Conservation (phyloP, 1,140 invertebrate species). For the Drosophila mauritiana region DNA sequence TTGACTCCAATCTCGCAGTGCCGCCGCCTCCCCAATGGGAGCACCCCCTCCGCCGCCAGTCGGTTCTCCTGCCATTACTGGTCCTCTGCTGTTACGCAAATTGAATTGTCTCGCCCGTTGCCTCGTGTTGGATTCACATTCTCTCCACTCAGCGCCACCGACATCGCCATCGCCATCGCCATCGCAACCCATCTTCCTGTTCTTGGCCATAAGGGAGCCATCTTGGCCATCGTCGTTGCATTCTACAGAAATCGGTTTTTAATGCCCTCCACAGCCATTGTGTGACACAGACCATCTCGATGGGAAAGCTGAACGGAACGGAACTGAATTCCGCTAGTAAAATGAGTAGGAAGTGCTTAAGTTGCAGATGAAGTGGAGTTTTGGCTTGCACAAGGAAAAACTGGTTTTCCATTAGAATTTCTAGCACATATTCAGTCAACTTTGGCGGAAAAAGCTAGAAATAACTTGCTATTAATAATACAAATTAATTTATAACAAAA, state of each 20-base stretch:
- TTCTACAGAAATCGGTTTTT: constrained; percentile 65
- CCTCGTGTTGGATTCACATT: constrained; percentile 37
- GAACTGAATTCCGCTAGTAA: background rate
- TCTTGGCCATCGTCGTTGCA: constrained; percentile 30
- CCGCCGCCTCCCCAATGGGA: background rate
- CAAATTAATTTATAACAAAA: too few species aligned
- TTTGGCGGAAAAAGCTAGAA: too few species aligned
- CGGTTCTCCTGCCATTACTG: background rate
- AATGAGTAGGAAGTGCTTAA: background rate
- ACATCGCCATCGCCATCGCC: background rate
- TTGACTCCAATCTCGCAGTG: constrained; percentile 19
- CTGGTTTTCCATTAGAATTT: too few species aligned
- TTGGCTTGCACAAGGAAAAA: background rate
- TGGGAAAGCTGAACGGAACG: background rate
- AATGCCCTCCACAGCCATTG: constrained; percentile 28
- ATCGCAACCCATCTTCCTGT: background rate
- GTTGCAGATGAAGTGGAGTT: background rate
- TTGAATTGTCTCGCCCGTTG: constrained; percentile 66
- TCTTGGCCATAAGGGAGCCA: constrained; percentile 5
- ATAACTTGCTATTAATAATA: too few species aligned
- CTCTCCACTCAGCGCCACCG: background rate
- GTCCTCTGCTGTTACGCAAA: constrained; percentile 59
- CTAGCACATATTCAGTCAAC: too few species aligned
- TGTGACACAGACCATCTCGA: background rate
- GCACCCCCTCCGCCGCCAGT: background rate